Conservation (phyloP, 30 jellyfish, hydroid and myxozoan genomes). For the Cassiopea andromeda region DNA sequence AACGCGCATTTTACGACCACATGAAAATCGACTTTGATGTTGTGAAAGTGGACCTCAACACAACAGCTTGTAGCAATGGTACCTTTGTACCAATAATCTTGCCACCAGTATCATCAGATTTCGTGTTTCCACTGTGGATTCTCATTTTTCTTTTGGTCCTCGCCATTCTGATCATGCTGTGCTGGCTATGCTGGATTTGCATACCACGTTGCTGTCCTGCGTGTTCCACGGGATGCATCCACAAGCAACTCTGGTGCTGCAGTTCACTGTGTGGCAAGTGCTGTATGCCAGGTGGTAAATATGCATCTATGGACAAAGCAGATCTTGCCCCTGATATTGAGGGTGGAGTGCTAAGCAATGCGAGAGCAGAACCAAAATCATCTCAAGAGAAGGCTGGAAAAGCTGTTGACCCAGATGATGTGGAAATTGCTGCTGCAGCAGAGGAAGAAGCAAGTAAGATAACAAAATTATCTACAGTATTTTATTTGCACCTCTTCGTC, state of each 20-base stretch:
- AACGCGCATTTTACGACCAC: slow-evolving; percentile 5
- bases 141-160: slow-evolving; percentile 61
- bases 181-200: slow-evolving; percentile 76
- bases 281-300: slow-evolving; percentile 75
- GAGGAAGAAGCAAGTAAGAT: slow-evolving; percentile 5
- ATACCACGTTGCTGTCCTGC: slow-evolving; percentile 71
- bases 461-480: background rate
- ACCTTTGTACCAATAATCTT: slow-evolving; percentile 24
- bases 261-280: slow-evolving; percentile 68
- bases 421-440: slow-evolving; percentile 9
- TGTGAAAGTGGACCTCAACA: slow-evolving; percentile 27
- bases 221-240: slow-evolving; percentile 62
- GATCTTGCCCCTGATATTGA: slow-evolving; percentile 54
- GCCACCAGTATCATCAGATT: background rate
- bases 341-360: slow-evolving; percentile 57
- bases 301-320: slow-evolving; percentile 58
- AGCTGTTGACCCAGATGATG: slow-evolving; percentile 54
- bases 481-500: too few relatives aligned
- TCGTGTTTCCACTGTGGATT: slow-evolving; percentile 66
- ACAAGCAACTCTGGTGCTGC: slow-evolving; percentile 59
- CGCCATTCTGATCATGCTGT: slow-evolving; percentile 47
- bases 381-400: slow-evolving; percentile 18
- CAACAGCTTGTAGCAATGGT: slow-evolving; percentile 13
- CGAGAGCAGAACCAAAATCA: slow-evolving; percentile 53
- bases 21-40: slow-evolving; percentile 50